These are phyloP conservation scores for Selenia dentaria DNA, from an alignment of 2,888 invertebrate species.

Conservation along the genomic window DNA sequence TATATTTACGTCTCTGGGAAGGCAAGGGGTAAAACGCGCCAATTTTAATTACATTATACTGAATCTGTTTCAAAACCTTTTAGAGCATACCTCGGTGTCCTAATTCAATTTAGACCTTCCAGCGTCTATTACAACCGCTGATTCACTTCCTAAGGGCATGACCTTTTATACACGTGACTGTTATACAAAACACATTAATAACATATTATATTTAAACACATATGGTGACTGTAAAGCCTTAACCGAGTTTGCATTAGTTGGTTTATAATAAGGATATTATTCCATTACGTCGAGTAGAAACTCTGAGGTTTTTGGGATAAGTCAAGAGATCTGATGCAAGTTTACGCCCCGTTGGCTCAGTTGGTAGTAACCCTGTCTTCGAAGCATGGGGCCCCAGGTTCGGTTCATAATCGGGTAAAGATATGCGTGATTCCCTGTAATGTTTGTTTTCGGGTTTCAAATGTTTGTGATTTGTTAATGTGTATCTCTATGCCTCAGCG, in stretches of 20 bases:
- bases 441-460: no score
- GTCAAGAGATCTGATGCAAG: slow-evolving; percentile 8
- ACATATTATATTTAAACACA: slow-evolving; percentile 18
- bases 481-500: no score
- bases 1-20: no score
- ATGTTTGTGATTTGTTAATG: no score
- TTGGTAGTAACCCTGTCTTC: no score
- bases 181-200: slow-evolving; percentile 14
- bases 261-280: slow-evolving; percentile 42
- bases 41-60: no score
- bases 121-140: neutral
- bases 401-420: no score
- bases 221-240: slow-evolving; percentile 29
- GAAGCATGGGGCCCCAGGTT: no score
- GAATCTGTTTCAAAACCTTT: neutral
- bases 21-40: no score
- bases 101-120: neutral
- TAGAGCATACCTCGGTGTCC: neutral
- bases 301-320: slow-evolving; percentile 14
- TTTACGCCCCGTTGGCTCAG: no score
- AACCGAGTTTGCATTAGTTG: slow-evolving; percentile 27
- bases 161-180: neutral
- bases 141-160: neutral
- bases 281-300: slow-evolving; percentile 41
- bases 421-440: no score